A percentile compares a stretch with the other conserved stretches of the same genome.
phyloP scores from a whole-genome alignment of 1,140 invertebrate genomes.

The Orius insidiosus region DNA sequence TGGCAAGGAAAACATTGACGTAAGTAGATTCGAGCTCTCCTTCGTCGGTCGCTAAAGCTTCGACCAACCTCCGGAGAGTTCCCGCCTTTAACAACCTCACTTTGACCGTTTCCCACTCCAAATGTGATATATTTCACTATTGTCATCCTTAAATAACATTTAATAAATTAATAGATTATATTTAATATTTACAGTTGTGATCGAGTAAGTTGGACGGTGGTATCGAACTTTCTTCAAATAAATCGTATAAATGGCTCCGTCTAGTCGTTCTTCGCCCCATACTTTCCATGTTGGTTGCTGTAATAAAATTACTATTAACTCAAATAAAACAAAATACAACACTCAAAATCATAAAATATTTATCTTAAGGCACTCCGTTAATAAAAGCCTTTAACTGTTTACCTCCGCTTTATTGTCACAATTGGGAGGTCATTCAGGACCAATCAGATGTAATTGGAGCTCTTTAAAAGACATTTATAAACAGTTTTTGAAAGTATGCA shows the following conservation, averaged over 20 bases:
- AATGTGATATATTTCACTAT: slow-evolving; percentile 73
- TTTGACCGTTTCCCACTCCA: slow-evolving; percentile 98
- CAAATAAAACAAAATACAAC: too few species aligned
- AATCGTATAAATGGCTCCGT: slow-evolving; percentile 89
- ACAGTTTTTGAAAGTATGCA: too few species aligned
- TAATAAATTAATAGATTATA: slow-evolving; percentile 15
- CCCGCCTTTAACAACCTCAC: slow-evolving; percentile 90
- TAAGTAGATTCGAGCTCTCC: slow-evolving; percentile 94
- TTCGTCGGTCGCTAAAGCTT: slow-evolving; percentile 78
- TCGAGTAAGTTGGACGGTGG: slow-evolving; percentile 70
- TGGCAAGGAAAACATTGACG: slow-evolving; percentile 92
- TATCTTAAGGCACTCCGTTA: too few species aligned
- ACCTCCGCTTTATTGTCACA: neutral
- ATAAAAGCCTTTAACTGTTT: too few species aligned
- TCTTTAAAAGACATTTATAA: too few species aligned
- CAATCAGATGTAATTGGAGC: too few species aligned
- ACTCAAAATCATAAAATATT: too few species aligned
- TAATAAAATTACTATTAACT: slow-evolving; percentile 25
- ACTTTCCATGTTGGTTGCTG: slow-evolving; percentile 84
- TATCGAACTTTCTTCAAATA: slow-evolving; percentile 98
- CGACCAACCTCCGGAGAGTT: slow-evolving; percentile 81
- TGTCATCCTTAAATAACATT: slow-evolving; percentile 35
- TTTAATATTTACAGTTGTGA: slow-evolving; percentile 36
- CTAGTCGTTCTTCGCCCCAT: slow-evolving; percentile 91
- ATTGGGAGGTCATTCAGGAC: slow-evolving; percentile 1